A percentile compares a stretch with the other conserved stretches of the same genome.
Evolutionary conservation across 2,797 vertebrate genomes (phyloP).

Genomic region (Rhincodon typus): DNA sequence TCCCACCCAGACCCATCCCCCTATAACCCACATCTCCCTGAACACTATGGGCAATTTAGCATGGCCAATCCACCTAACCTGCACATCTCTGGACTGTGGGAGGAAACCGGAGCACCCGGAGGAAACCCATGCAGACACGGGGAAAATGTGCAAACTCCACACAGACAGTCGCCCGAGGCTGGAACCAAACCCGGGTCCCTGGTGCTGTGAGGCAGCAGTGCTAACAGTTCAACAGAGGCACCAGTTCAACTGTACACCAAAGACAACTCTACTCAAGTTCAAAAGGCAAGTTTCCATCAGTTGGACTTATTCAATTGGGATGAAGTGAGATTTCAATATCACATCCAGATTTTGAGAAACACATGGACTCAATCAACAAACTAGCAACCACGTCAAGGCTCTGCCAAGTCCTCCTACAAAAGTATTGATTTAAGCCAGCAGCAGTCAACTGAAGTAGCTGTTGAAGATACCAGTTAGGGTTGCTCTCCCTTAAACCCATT

Average conservation of each 20-base stretch:
- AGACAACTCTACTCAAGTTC: background rate
- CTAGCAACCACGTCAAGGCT: background rate
- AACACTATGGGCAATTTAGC: too few species aligned
- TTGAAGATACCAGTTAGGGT: background rate
- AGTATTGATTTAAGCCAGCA: background rate
- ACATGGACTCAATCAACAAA: background rate
- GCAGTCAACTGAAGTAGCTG: background rate
- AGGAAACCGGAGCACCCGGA: too few species aligned
- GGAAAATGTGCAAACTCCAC: too few species aligned
- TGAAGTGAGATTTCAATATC: background rate
- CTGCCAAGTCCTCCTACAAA: background rate
- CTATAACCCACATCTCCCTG: too few species aligned
- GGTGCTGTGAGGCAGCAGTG: too few species aligned
- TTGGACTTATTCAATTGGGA: background rate
- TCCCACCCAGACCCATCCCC: too few species aligned
- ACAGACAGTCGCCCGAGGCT: too few species aligned
- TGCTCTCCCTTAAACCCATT: background rate
- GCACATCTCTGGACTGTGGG: too few species aligned
- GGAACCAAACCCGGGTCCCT: too few species aligned
- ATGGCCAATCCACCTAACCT: too few species aligned
- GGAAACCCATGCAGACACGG: too few species aligned
- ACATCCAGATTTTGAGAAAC: background rate
- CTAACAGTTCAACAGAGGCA: too few species aligned
- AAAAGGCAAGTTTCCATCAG: background rate
- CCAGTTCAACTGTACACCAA: background rate